phyloP scores from a whole-genome alignment of 2,888 invertebrate species.

The Lithodes maja region DNA sequence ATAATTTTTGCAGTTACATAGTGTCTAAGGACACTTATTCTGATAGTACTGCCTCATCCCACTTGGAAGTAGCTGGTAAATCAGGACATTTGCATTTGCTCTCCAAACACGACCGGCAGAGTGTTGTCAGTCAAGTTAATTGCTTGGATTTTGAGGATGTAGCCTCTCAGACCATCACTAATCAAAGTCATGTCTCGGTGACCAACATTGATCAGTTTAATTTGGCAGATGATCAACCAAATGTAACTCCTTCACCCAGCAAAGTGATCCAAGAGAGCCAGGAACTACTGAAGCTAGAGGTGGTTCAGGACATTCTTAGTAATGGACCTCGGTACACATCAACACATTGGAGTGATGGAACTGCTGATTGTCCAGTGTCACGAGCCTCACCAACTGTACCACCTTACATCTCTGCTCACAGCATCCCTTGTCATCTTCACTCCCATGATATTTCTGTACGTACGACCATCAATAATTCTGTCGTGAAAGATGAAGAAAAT shows the following conservation, averaged over 20 bases:
- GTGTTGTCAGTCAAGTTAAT: not conserved
- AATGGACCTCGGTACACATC: slow-evolving; percentile 37
- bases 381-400: no score
- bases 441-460: not conserved
- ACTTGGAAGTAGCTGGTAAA: not conserved
- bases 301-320: slow-evolving; percentile 43
- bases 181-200: not conserved
- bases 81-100: not conserved
- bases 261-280: not conserved
- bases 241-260: not conserved
- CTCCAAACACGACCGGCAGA: not conserved
- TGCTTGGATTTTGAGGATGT: not conserved
- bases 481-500: not conserved
- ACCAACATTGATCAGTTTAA: not conserved
- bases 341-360: slow-evolving; percentile 43
- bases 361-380: not conserved
- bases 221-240: not conserved
- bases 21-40: not conserved
- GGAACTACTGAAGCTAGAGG: slow-evolving; percentile 40
- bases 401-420: not conserved
- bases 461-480: not conserved
- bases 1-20: not conserved
- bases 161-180: not conserved
- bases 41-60: no score
- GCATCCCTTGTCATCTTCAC: not conserved